These are phyloP conservation scores for Hormiphora californensis DNA, from an alignment of 37 sponge, comb jelly and placozoan genomes.

Conservation along the genomic window DNA sequence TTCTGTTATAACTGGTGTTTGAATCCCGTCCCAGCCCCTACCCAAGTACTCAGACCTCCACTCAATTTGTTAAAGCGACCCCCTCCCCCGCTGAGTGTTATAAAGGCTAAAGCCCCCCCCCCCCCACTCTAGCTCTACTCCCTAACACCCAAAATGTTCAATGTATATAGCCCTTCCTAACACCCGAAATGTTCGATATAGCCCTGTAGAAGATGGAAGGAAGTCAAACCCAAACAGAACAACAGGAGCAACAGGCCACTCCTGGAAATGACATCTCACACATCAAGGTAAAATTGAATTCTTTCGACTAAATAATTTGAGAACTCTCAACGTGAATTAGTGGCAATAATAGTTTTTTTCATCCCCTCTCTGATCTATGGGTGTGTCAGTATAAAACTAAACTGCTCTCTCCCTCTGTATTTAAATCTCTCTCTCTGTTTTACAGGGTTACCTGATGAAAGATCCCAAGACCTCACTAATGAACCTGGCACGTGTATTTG, in stretches of 20 bases:
- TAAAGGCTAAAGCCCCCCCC: too few species aligned
- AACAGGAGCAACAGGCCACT: too few species aligned
- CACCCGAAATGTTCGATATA: neutral
- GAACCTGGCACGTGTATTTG: slow-evolving; percentile 3
- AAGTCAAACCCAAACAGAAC: slow-evolving; percentile 4
- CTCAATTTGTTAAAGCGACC: too few species aligned
- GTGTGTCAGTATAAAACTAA: neutral
- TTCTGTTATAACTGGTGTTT: too few species aligned
- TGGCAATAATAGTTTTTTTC: neutral
- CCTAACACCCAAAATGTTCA: too few species aligned
- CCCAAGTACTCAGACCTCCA: too few species aligned
- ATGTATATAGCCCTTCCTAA: too few species aligned
- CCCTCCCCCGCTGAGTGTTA: too few species aligned
- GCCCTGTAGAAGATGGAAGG: neutral
- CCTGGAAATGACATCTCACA: neutral
- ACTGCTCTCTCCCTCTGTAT: neutral
- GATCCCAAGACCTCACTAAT: neutral
- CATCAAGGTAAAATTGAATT: neutral
- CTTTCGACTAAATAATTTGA: neutral
- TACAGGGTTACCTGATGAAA: neutral
- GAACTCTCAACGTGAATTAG: neutral
- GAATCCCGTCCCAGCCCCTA: too few species aligned
- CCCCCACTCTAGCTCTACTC: too few species aligned
- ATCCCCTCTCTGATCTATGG: neutral
- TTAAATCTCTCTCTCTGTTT: neutral